Conservation (phyloP, 2,797 vertebrate genomes). For the Pangasius sanitwongsei region DNA sequence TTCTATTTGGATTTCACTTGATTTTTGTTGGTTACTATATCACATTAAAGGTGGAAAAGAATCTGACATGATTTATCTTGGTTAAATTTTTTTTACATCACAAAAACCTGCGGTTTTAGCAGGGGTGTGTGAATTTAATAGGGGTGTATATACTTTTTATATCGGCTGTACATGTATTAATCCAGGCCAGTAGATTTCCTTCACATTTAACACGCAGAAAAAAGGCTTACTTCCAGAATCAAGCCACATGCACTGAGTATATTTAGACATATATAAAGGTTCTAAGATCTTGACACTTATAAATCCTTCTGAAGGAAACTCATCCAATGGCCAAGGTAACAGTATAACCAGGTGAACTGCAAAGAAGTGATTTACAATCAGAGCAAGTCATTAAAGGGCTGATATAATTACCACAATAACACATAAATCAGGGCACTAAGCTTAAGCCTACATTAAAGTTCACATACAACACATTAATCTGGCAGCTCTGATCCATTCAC, state of each 20-base stretch:
- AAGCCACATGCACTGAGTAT: not conserved
- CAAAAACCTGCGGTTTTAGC: not conserved
- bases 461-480: constrained; percentile 33
- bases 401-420: constrained; percentile 27
- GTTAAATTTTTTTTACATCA: not conserved
- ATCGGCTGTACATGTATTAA: not conserved
- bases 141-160: not conserved
- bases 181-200: not conserved
- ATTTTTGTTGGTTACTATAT: not conserved
- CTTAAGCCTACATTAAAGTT: constrained; percentile 9
- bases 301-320: not conserved
- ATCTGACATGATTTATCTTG: not conserved
- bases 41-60: not conserved
- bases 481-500: constrained; percentile 15
- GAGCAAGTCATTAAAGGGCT: not conserved
- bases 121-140: not conserved
- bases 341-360: constrained; percentile 1
- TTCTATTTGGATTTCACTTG: not conserved
- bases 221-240: not conserved
- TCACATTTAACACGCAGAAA: not conserved
- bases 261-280: not conserved
- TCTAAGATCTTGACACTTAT: not conserved
- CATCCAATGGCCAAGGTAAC: not conserved
- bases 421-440: constrained; percentile 25
- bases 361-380: not conserved